Evolutionary conservation across 2,113 vertebrate genomes (phyloP), one percentile per base, ranked within the genome.

Genomic region (Emberiza fucata): DNA sequence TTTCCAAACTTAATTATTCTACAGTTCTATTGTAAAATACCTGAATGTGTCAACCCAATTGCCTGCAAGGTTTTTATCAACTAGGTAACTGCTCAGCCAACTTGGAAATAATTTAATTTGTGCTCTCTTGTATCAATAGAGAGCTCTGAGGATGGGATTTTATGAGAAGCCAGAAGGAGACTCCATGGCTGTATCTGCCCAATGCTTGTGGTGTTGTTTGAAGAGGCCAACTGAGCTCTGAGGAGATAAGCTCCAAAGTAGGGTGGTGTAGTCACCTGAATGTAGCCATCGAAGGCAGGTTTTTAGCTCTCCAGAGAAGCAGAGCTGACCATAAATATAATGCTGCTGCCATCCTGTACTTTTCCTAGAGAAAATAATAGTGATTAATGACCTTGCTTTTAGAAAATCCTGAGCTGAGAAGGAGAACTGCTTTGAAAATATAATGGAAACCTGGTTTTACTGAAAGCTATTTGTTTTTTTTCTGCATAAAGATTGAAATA

Each of bases 251-350:
- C 33, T 85, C 39, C 47, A 56, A 35, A 68, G 50, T 4, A 24
- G 14, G 24, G 14, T 45, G 14, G 5, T 5, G 1, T 14, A 24
- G 39, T 33, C 27, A 12, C 5, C 3, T 48, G 22, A 50, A 11
- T 0, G 0, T 5, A 11, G 31, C 24, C 35, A 54, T 44, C n/a
- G 37, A 51, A 2, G n/a, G 7, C 35, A 42, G 11, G 3, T 13
- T 69, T 91, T 71, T 28, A 40, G 6, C 27, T 89, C 77, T 61
- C 60, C 50, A 50, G 42, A 70, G 72, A 53, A 53, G 29, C 27
- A 86, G 50, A 89, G 31, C 5, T 54, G 51, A 25, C 28, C 51
- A 19, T 9, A 25, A 50, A 16, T 53, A 33, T 11, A 31, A 3
- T n/a, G n/a, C 81, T 79, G 75, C 48, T 57, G 20, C 42, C 13